Base-by-base conservation (phyloP, 2,113 vertebrate genomes). In the Rousettus leschenaultii region DNA sequence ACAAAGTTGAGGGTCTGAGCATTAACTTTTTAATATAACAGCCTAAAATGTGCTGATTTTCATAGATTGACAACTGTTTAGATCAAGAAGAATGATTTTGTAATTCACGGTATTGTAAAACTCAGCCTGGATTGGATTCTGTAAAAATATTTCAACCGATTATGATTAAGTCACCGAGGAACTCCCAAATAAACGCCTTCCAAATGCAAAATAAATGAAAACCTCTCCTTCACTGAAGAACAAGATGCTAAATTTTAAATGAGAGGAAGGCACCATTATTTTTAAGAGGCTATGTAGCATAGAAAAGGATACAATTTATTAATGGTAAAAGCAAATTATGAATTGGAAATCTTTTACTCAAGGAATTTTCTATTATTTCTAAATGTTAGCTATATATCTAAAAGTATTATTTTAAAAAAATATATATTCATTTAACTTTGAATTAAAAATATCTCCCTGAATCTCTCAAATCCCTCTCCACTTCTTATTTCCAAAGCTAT, bases 21-120 rank as follows among this genome's bases (percentile, higher is more conserved):
- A 85, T 91, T 96, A 80, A 66, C n/a, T 35, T 86, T 94, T 43
- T 97, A 80, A 68, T 40, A 30, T 65, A 85, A 48, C 48, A 90
- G 53, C 30, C 51, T 53, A 30, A 71, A 65, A 53, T 30, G 16
- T 11, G 30, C 77, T 59, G 59, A 87, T 85, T 95, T 94, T 15
- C 59, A 82, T 13, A 78, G 33, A 57, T n/a, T 90, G 63, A 75
- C 80, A 61, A 45, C 30, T 77, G 28, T 87, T 79, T 33, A n/a
- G 43, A 79, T 86, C 14, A 79, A 68, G 51, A 83, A 30, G 26
- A 96, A 57, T 43, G 40, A 6, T 80, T 80, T 75, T 65, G 19
- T 35, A 79, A 59, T 84, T 70, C 48, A 87, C 8, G 74, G 33
- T 12, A 55, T 61, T 90, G 57, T 53, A 55, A 70, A 51, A 55